These are phyloP conservation scores for Gorsachius goisagi DNA, from an alignment of 2,113 vertebrate species.

Conservation along the genomic window DNA sequence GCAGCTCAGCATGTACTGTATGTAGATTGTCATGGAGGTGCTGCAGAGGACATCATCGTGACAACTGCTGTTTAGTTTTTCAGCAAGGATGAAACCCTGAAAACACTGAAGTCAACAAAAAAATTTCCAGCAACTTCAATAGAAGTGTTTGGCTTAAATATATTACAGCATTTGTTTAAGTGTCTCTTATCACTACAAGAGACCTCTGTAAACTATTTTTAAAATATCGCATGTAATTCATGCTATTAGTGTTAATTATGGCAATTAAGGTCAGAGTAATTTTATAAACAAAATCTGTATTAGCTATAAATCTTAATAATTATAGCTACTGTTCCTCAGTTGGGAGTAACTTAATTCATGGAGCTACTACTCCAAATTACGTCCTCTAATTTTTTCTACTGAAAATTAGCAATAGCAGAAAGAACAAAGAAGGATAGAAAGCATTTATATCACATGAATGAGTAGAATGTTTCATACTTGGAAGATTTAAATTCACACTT, in stretches of 20 bases:
- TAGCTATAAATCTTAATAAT: neutral
- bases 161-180: neutral
- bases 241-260: neutral
- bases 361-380: neutral
- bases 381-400: neutral
- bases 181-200: neutral
- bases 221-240: neutral
- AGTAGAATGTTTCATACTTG: neutral
- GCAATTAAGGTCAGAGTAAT: neutral
- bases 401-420: neutral
- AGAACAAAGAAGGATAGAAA: neutral
- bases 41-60: neutral
- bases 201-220: neutral
- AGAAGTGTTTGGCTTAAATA: neutral
- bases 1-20: too few relatives aligned
- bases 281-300: conserved; percentile 4
- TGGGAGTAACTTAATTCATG: neutral
- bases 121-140: neutral
- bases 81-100: neutral
- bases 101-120: neutral
- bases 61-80: neutral
- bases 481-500: too few relatives aligned
- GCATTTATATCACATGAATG: neutral
- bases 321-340: neutral
- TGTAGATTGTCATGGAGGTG: too few relatives aligned